Conservation (phyloP, 1,140 invertebrate species). For the Eufriesea mexicana region DNA sequence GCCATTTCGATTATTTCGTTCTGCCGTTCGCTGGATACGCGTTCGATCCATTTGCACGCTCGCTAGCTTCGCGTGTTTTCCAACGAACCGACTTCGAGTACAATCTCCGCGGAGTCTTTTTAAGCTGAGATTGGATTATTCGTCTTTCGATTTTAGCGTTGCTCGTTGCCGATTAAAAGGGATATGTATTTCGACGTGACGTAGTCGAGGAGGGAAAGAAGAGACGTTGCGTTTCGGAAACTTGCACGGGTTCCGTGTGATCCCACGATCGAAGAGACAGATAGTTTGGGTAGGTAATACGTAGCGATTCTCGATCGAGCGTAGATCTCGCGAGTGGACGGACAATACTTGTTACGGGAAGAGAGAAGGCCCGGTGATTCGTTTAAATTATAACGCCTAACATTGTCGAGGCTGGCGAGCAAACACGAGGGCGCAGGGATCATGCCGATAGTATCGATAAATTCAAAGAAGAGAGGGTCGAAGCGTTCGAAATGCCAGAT, state of each 20-base stretch:
- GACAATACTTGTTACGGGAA: slow-evolving; percentile 15
- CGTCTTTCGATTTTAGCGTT: too few species aligned
- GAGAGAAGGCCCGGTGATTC: slow-evolving; percentile 40
- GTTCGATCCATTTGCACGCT: background rate
- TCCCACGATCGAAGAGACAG: background rate
- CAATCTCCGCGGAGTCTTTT: too few species aligned
- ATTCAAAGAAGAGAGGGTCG: slow-evolving; percentile 47
- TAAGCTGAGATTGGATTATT: too few species aligned
- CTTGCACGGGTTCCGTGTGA: too few species aligned
- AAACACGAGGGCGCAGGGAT: slow-evolving; percentile 50
- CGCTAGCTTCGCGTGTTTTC: too few species aligned
- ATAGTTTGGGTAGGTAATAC: too few species aligned
- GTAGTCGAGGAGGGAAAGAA: too few species aligned
- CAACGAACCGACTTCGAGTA: too few species aligned
- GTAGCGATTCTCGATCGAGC: background rate
- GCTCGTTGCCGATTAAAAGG: too few species aligned
- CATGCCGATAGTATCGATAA: slow-evolving; percentile 60
- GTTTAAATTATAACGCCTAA: slow-evolving; percentile 57
- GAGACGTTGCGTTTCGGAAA: too few species aligned
- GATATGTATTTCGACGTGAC: too few species aligned
- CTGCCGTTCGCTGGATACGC: slow-evolving; percentile 13
- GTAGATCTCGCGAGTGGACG: background rate
- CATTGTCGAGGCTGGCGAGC: slow-evolving; percentile 44
- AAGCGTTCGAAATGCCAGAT: slow-evolving; percentile 63
- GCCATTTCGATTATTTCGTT: slow-evolving; percentile 47